Evolutionary conservation across 2,888 invertebrate species (phyloP), one percentile per base, ranked within the genome.

Genomic region (Chironomus tentans): DNA sequence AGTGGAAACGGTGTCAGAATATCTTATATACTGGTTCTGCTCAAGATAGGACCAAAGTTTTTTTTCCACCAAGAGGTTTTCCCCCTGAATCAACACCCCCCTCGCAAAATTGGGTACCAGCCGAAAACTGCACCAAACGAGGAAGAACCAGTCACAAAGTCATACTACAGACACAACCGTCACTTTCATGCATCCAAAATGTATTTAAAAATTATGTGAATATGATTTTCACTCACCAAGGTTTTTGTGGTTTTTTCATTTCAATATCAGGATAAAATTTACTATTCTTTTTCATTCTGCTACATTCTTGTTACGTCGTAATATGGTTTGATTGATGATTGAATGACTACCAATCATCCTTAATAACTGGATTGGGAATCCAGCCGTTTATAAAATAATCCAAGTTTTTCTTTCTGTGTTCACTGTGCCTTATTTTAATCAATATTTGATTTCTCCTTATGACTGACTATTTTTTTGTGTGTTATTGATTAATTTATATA

Each of bases 181-280:
- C 2, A 28, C 5, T 28, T 7, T 10, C 38, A 38, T 38, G 10
- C 10, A 38, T 7, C 10, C 1, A 38, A 1, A 1, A 38, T 38
- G 38, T 10, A 1, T 10, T 38, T 10, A 7, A 38, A 38, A 38
- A 38, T 7, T 38, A 38, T 38, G 50, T 50, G 13, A 4, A 56
- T 56, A 18, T 56, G 56, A 56, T 56, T 56, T 24, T 4, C 24
- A 72, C 72, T 15, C 15, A 72, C 72, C 72, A 50, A 50, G 72
- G 72, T 62, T 72, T 72, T 38, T 72, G 72, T 72, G 72, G 72
- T 38, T 72, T 72, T 72, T 72, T 72, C 72, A 72, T 72, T 62
- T 72, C 72, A 72, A 72, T 72, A 62, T 72, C 72, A 28, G 72
- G 46, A 38, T 62, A 72, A 46, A 72, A 72, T 72, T 72, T 72